Base-by-base conservation (phyloP, 2,113 vertebrate species). In the Thamnophis sirtalis region DNA sequence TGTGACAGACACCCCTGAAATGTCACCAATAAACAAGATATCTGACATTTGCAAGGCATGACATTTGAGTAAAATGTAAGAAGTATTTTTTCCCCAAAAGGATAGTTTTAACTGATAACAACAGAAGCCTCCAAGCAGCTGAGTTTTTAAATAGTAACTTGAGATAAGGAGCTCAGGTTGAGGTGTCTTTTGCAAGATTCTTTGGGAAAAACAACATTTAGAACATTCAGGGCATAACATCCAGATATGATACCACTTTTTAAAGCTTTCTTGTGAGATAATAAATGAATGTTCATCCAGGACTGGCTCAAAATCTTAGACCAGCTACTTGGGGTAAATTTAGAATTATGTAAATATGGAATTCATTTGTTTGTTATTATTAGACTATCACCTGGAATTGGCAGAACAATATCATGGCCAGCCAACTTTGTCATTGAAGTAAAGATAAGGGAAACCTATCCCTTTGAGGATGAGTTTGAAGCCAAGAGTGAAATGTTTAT, bases 11-110 rank as follows among this genome's bases (percentile, higher is more conserved):
- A 6, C 85, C 68, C 84, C 91, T 0, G 0, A 86, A 91, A 91
- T 55, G 87, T 88, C 91, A 86, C 24, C 88, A 49, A 87, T 68
- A 38, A n/a, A 85, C 73, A 89, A 91, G 73, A 87, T 92, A 73
- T 89, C 89, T 68, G 92, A 84, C 68, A 11, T 68, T 92, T 86
- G 56, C 53, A 38, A 60, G 84, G 24, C 0, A 56, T n/a, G 89
- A 56, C 2, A 48, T 86, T 91, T 55, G 89, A 90, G 13, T 0
- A 1, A 88, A 63, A 49, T 90, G 73, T 3, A 5, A 26, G 63
- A 87, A 87, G 38, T 56, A 43, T 28, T 56, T 48, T 9, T 84
- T 0, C 22, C 0, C 0, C 10, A 56, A 56, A 87, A 56, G 26
- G 49, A 50, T 15, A 73, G 80, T 43, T 33, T 3, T 38, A 13